A percentile compares a stretch with the other conserved stretches of the same genome.
Evolutionary conservation across 2,888 invertebrate genomes (phyloP).

Genomic region (Molanna angustata): DNA sequence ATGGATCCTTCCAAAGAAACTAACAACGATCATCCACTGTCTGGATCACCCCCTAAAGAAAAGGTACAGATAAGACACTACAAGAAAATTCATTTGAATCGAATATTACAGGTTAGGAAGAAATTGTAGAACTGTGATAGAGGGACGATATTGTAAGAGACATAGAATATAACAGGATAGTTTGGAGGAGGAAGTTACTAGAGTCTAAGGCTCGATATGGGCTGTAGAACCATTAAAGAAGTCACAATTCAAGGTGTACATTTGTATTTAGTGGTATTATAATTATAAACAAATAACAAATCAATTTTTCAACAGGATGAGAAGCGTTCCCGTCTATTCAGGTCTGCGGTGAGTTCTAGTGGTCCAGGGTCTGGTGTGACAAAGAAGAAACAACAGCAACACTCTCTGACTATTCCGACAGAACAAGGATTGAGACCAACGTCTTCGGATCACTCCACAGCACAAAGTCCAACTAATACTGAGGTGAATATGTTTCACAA

Average conservation of each 20-base stretch:
- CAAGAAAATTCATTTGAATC: not conserved
- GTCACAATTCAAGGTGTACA: no score
- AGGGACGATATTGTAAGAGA: no score
- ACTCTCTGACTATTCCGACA: conserved; percentile 42
- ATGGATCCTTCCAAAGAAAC: conserved; percentile 47
- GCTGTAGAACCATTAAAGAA: no score
- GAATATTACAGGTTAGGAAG: no score
- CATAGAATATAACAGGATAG: no score
- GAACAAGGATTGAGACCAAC: conserved; percentile 42
- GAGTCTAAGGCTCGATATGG: no score
- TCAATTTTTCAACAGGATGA: no score
- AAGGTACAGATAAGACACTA: conserved; percentile 41
- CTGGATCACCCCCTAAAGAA: conserved; percentile 57
- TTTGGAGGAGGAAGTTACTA: no score
- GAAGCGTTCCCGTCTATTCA: conserved; percentile 63
- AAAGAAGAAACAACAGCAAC: conserved; percentile 43
- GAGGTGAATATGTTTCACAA: conserved; percentile 45
- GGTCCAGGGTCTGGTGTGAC: conserved; percentile 39
- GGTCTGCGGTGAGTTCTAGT: conserved; percentile 59
- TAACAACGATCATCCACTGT: conserved; percentile 40
- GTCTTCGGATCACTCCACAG: conserved; percentile 49
- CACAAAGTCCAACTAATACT: conserved; percentile 49
- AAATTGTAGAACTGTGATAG: no score
- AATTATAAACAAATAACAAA: no score
- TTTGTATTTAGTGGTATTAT: no score